Evolutionary conservation across 2,113 vertebrate species (phyloP).

Genomic region (Panthera leo): DNA sequence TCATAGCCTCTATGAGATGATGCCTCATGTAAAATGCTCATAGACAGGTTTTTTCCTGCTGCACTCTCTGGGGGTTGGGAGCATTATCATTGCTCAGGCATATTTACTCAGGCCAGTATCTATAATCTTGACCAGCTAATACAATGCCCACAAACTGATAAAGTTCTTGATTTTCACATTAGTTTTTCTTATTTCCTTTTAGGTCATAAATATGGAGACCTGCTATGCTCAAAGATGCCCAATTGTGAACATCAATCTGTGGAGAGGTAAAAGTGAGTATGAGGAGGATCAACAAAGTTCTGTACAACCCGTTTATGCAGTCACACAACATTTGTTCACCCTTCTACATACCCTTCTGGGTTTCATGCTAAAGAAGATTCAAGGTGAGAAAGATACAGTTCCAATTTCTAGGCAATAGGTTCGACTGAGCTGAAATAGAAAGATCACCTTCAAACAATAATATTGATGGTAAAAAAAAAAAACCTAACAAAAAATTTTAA

Average conservation of each 20-base stretch:
- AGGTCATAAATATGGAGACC: background rate
- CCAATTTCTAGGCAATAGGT: background rate
- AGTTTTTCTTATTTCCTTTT: background rate
- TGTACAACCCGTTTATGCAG: background rate
- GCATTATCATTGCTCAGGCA: background rate
- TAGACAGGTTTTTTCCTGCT: background rate
- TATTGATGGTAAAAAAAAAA: background rate
- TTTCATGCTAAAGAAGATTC: background rate
- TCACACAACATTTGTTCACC: background rate
- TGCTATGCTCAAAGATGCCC: background rate
- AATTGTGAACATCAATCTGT: background rate
- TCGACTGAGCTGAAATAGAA: background rate
- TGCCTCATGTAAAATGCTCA: background rate
- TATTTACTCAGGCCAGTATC: background rate
- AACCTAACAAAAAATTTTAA: background rate
- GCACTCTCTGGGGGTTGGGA: background rate
- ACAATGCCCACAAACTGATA: background rate
- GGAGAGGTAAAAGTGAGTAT: background rate
- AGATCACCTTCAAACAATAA: background rate
- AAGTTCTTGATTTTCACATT: background rate
- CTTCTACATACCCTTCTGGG: background rate
- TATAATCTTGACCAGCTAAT: background rate
- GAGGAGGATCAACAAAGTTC: background rate
- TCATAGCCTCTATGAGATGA: background rate
- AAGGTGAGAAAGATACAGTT: background rate